Percentiles rank a stretch among this genome's conserved stretches.
Conservation (phyloP, 2,888 invertebrate genomes). For the Pristionchus japonicus region DNA sequence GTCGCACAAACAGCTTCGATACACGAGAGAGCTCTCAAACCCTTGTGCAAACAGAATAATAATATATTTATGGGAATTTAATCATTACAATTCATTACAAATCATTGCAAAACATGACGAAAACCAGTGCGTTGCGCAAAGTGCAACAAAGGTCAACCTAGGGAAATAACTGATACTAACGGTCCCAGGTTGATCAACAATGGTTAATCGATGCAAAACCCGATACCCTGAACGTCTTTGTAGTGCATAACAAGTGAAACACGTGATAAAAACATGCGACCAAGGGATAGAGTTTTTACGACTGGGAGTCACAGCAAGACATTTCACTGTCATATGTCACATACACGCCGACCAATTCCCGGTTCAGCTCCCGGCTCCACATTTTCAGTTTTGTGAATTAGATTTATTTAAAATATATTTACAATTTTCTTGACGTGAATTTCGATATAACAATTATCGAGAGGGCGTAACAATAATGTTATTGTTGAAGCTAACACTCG, state of each 20-base stretch:
- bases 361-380: background rate
- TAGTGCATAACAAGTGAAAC: background rate
- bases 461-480: constrained; percentile 50
- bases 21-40: background rate
- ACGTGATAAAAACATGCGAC: constrained; percentile 30
- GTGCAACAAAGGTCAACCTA: background rate
- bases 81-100: background rate
- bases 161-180: background rate
- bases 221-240: background rate
- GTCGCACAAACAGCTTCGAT: constrained; percentile 16
- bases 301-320: background rate
- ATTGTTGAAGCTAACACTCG: constrained; percentile 56
- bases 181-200: background rate
- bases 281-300: background rate
- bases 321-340: background rate
- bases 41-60: background rate
- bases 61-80: background rate
- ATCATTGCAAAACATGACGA: constrained; percentile 22
- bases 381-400: background rate
- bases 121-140: background rate
- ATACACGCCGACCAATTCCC: background rate
- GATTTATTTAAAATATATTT: background rate
- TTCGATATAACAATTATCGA: background rate
- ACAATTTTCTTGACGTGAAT: background rate
- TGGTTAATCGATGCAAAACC: background rate